A percentile compares a stretch with the other conserved stretches of the same genome.
phyloP scores from a whole-genome alignment of 1,140 invertebrate genomes.

The Anagrus nilaparvatae region DNA sequence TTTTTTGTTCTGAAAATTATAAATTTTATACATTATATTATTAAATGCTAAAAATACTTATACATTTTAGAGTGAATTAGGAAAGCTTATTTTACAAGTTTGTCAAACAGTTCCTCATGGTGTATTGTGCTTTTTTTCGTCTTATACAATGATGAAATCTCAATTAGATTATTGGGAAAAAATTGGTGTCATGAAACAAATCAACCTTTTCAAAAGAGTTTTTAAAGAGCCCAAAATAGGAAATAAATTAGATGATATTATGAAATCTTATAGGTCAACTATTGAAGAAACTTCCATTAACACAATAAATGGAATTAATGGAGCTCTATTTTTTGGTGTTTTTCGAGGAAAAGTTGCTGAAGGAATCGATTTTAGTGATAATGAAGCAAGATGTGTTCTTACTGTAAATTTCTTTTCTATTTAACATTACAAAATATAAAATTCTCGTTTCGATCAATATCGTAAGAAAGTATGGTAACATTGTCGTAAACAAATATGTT shows the following conservation, averaged over 20 bases:
- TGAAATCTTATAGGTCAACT: too few relatives aligned
- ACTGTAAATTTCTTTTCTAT: conserved; percentile 47
- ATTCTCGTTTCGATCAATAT: too few relatives aligned
- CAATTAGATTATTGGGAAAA: conserved; percentile 45
- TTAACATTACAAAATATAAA: too few relatives aligned
- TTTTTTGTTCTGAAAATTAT: too few relatives aligned
- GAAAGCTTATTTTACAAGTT: conserved; percentile 46
- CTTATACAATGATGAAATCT: conserved; percentile 58
- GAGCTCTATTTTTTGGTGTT: conserved; percentile 64
- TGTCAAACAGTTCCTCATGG: conserved; percentile 59
- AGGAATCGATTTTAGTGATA: conserved; percentile 74
- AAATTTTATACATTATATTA: too few relatives aligned
- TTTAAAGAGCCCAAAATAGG: conserved; percentile 47
- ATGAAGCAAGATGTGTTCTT: conserved; percentile 68
- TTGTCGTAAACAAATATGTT: too few relatives aligned
- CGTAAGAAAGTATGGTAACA: too few relatives aligned
- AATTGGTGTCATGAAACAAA: conserved; percentile 43
- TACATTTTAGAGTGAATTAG: conserved; percentile 61
- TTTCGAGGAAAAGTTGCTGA: conserved; percentile 75
- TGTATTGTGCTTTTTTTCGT: conserved; percentile 68
- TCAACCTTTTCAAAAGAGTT: conserved; percentile 45
- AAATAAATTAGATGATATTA: conserved; percentile 36
- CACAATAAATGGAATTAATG: conserved; percentile 30
- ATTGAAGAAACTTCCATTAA: conserved; percentile 27
- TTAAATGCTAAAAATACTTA: too few relatives aligned